Conservation (phyloP, 2,113 vertebrate species). For the Cathartes aura region DNA sequence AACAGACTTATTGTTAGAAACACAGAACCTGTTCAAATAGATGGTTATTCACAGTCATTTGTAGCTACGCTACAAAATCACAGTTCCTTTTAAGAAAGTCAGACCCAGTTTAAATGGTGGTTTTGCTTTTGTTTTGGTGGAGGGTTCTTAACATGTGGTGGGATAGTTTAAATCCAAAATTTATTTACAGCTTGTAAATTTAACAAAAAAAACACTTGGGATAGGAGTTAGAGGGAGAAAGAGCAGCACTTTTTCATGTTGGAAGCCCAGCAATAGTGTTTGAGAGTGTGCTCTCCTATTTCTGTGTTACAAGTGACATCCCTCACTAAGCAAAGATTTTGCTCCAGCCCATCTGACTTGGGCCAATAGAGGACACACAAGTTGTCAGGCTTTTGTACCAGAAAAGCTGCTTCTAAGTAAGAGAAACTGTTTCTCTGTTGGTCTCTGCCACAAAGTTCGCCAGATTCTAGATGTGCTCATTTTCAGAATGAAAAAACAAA, state of each 20-base stretch:
- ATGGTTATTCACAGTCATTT: conserved; percentile 33
- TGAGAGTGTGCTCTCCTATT: neutral
- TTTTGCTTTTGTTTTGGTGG: neutral
- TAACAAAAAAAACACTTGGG: neutral
- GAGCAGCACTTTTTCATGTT: neutral
- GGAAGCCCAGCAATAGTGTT: neutral
- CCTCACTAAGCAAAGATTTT: neutral
- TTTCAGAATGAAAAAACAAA: neutral
- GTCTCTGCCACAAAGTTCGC: neutral
- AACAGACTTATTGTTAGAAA: conserved; percentile 20
- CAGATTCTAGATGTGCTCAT: neutral
- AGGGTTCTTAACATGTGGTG: neutral
- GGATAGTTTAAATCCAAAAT: neutral
- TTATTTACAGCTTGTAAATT: neutral
- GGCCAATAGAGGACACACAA: neutral
- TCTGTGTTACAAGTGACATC: neutral
- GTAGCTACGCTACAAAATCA: conserved; percentile 22
- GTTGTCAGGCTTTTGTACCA: neutral
- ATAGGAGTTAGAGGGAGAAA: neutral
- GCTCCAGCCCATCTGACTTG: neutral
- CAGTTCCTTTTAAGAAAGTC: neutral
- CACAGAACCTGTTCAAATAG: conserved; percentile 60
- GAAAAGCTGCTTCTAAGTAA: neutral
- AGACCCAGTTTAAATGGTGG: neutral
- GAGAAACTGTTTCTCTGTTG: neutral